Evolutionary conservation across 2,797 vertebrate genomes (phyloP).

Genomic region (Oophaga sylvatica): DNA sequence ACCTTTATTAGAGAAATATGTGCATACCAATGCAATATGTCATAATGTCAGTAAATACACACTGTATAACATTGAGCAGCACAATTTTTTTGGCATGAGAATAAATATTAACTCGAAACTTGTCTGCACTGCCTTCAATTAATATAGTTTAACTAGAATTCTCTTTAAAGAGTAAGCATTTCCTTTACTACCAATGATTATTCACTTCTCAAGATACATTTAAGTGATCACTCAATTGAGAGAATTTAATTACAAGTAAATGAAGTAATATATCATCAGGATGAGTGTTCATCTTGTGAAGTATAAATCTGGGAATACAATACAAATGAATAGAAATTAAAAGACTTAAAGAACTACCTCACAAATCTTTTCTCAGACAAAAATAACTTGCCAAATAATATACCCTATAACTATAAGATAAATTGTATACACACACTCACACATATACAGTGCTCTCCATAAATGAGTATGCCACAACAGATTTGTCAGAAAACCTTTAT

Average conservation of each 20-base stretch:
- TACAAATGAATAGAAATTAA: slow-evolving; percentile 39
- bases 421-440: no score
- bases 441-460: no score
- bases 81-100: background rate
- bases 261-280: slow-evolving; percentile 44
- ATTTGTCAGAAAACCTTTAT: no score
- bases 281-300: slow-evolving; percentile 43
- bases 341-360: slow-evolving; percentile 18
- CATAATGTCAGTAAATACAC: background rate
- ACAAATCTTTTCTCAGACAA: slow-evolving; percentile 12
- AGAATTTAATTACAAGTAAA: slow-evolving; percentile 50
- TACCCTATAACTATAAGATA: background rate
- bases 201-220: slow-evolving; percentile 25
- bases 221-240: slow-evolving; percentile 39
- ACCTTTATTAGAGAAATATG: background rate
- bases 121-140: background rate
- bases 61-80: background rate
- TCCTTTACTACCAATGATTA: slow-evolving; percentile 36
- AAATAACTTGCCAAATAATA: background rate
- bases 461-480: no score
- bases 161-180: slow-evolving; percentile 27
- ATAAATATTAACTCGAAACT: background rate
- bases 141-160: background rate
- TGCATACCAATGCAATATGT: background rate
- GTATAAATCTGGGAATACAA: slow-evolving; percentile 44